phyloP scores from a whole-genome alignment of 2,888 invertebrate species.

The Melitaea athalia region DNA sequence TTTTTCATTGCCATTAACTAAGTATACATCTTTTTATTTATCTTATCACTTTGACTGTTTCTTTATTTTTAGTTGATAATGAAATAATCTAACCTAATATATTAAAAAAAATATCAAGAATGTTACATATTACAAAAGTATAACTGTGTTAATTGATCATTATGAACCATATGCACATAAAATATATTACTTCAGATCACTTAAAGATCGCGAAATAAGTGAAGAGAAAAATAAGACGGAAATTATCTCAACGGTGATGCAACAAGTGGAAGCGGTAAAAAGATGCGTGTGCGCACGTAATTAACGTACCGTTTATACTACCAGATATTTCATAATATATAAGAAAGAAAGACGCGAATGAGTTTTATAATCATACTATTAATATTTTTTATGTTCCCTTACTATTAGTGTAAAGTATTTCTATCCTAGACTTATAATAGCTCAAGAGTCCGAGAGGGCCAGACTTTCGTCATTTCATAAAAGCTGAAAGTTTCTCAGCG shows the following conservation, averaged over 20 bases:
- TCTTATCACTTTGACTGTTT: no score
- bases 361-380: not conserved
- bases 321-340: conserved; percentile 3
- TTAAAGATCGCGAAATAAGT: conserved; percentile 23
- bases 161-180: not conserved
- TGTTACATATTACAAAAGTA: not conserved
- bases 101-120: no score
- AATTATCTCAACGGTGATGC: conserved; percentile 35
- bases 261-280: conserved; percentile 37
- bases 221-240: conserved; percentile 36
- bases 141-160: not conserved
- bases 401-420: no score
- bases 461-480: no score
- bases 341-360: conserved; percentile 1
- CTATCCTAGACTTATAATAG: no score
- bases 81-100: no score
- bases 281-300: conserved; percentile 36
- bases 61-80: no score
- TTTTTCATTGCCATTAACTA: not conserved
- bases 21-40: not conserved
- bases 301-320: conserved; percentile 31
- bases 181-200: conserved; percentile 1
- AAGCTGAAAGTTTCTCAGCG: no score
- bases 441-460: no score
- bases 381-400: no score